These are phyloP conservation scores for Henicopernis longicauda DNA, from an alignment of 2,113 vertebrate genomes.

Conservation along the genomic window DNA sequence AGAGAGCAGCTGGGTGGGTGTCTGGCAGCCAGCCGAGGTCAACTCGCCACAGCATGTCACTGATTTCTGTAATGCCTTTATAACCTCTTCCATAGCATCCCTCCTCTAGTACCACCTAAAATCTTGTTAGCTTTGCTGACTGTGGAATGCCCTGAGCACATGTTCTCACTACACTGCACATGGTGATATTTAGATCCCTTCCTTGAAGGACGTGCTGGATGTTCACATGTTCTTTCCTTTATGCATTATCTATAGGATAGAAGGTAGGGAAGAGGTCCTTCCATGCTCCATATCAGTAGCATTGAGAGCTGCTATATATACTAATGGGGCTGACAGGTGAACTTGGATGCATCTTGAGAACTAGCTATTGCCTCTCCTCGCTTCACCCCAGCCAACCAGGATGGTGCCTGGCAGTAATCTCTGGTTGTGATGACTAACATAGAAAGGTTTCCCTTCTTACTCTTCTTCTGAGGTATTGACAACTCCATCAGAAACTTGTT, in stretches of 20 bases:
- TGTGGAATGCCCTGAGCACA: neutral
- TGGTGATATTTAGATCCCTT: neutral
- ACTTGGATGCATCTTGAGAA: neutral
- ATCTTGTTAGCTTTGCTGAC: neutral
- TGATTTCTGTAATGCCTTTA: neutral
- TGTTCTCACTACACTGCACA: neutral
- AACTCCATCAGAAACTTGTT: neutral
- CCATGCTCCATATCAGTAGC: neutral
- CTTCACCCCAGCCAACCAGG: neutral
- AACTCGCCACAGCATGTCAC: neutral
- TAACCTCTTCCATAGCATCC: neutral
- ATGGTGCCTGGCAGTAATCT: neutral
- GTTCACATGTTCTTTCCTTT: neutral
- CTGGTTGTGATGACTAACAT: neutral
- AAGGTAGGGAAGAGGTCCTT: neutral
- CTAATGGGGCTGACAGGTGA: neutral
- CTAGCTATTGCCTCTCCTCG: neutral
- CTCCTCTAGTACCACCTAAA: neutral
- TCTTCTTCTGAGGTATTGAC: neutral
- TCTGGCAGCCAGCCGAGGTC: neutral
- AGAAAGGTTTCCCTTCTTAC: neutral
- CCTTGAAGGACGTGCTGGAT: neutral
- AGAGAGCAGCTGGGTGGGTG: neutral
- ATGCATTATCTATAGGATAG: neutral
- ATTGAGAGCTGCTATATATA: neutral